Evolutionary conservation across 2,888 invertebrate genomes (phyloP), one percentile per base, ranked within the genome.

Genomic region (Pandemis heparana): DNA sequence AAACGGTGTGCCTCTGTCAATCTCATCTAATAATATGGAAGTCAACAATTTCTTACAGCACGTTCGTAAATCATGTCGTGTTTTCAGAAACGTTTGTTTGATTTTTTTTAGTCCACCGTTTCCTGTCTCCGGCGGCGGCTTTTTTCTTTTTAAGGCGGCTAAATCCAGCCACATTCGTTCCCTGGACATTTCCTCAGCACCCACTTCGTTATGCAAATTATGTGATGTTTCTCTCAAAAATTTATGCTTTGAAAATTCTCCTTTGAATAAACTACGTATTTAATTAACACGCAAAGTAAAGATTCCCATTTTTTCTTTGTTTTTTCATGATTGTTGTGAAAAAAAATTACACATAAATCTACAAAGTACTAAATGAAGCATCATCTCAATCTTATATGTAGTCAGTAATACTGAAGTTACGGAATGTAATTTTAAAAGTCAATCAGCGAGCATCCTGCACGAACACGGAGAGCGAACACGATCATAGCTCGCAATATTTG

Each of bases 151-250:
- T 74, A 70, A 70, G 41, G 60, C 51, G 53, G 69, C 60, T 74
- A 70, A 70, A 70, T 74, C 63, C 71, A 59, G 66, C 18, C 63
- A 68, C 67, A 63, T 75, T 65, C 51, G 70, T 74, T 65, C 39
- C 46, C 43, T 68, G 70, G 70, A 70, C 69, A 69, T 74, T 74
- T 64, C 70, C 70, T 68, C 32, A 51, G 43, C 65, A 46, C 63
- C 65, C 72, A 71, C 70, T 75, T 46, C 59, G 48, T 74, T 74
- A 77, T 75, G 75, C 75, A 75, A 74, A 75, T 71, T 51, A 71
- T 67, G 73, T 75, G 70, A 67, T 70, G 60, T 48, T 64, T 38
- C 43, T 68, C 53, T 43, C 38, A 8, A 43, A 38, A 75, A 76
- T 73, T 18, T 66, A 68, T 63, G 64, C 53, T 18, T 46, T 61